phyloP scores from a whole-genome alignment of 2,888 invertebrate genomes.

The Marasmarcha lunaedactyla region DNA sequence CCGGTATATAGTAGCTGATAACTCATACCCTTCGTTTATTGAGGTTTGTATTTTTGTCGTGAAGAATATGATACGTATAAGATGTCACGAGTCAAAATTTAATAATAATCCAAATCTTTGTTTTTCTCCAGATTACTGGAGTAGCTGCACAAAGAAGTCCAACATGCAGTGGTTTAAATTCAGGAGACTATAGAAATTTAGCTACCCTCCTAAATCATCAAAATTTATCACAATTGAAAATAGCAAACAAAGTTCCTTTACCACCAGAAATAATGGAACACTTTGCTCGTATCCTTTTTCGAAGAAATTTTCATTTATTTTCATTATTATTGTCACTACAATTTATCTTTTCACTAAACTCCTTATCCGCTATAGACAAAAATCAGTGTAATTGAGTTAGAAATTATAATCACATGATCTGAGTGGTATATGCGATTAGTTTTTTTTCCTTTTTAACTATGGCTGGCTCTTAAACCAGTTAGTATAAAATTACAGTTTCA shows the following conservation, averaged over 20 bases:
- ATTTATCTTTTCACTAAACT: too few species aligned
- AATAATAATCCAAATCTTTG: too few species aligned
- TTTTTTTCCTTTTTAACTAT: too few species aligned
- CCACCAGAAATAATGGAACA: slow-evolving; percentile 96
- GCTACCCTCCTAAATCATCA: slow-evolving; percentile 77
- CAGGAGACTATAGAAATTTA: slow-evolving; percentile 90
- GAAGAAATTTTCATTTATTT: slow-evolving; percentile 1
- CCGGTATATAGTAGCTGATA: slow-evolving; percentile 77
- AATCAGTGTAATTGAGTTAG: too few species aligned
- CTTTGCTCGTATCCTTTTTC: slow-evolving; percentile 90
- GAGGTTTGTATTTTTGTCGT: slow-evolving; percentile 51
- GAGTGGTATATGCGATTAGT: too few species aligned
- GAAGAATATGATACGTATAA: too few species aligned
- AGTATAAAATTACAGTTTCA: too few species aligned
- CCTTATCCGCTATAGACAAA: too few species aligned
- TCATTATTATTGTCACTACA: too few species aligned
- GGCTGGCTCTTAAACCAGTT: too few species aligned
- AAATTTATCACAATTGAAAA: slow-evolving; percentile 82
- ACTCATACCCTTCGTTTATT: slow-evolving; percentile 77
- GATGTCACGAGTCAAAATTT: too few species aligned
- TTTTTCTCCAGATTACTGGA: slow-evolving; percentile 67
- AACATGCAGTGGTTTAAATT: slow-evolving; percentile 90
- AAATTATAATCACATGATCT: too few species aligned
- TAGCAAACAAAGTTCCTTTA: slow-evolving; percentile 86
- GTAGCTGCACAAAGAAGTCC: slow-evolving; percentile 77